These are phyloP conservation scores for Clanis bilineata DNA, from an alignment of 2,888 invertebrate species.

Conservation along the genomic window DNA sequence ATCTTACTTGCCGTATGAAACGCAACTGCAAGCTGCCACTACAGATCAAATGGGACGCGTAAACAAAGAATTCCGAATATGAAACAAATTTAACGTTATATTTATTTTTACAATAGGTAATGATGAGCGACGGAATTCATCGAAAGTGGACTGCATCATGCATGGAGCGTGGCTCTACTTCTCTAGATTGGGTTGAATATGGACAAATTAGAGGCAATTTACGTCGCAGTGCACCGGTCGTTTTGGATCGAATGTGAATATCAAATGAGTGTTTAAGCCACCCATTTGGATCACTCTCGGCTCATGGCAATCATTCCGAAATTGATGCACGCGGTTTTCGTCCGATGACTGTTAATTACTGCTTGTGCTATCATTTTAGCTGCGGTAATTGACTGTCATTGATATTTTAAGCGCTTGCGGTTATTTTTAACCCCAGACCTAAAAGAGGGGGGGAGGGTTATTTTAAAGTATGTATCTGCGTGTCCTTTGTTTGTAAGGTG, in stretches of 20 bases:
- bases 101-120: constrained; percentile 9
- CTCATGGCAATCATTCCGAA: constrained; percentile 69
- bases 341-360: constrained; percentile 56
- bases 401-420: constrained; percentile 4
- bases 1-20: too few relatives aligned
- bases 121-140: constrained; percentile 7
- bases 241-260: constrained; percentile 72
- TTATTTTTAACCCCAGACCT: too few relatives aligned
- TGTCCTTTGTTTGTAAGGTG: too few relatives aligned
- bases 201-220: constrained; percentile 74
- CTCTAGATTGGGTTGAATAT: constrained; percentile 56
- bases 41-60: too few relatives aligned
- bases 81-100: not conserved
- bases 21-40: too few relatives aligned
- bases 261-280: constrained; percentile 75
- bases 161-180: too few relatives aligned
- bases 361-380: constrained; percentile 36
- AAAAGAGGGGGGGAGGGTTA: too few relatives aligned
- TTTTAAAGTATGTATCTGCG: too few relatives aligned
- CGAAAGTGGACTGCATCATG: not conserved
- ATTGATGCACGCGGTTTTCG: constrained; percentile 66
- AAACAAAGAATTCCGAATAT: not conserved
- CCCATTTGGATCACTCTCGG: constrained; percentile 72
- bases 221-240: constrained; percentile 51
- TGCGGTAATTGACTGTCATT: constrained; percentile 15